Percentiles rank a stretch among this genome's conserved stretches.
phyloP scores from a whole-genome alignment of 92 coral and sea anemone species.

The Porites divaricata region DNA sequence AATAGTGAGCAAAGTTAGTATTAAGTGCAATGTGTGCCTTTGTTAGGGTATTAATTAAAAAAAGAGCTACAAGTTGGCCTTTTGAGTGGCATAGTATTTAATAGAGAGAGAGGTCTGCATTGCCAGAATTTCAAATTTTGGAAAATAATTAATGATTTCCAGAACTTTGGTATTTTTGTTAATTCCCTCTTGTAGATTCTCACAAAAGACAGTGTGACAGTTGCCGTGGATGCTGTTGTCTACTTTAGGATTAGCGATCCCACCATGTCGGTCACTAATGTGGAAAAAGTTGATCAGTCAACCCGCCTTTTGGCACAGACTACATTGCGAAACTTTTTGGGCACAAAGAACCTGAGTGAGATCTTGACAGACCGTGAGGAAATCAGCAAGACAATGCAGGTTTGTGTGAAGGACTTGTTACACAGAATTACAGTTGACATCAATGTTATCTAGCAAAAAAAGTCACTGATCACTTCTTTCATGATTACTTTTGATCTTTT shows the following conservation, averaged over 20 bases:
- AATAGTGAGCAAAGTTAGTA: no score
- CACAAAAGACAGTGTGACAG: slow-evolving; percentile 81
- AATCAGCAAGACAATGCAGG: slow-evolving; percentile 73
- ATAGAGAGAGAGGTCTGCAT: no score
- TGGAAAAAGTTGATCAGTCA: slow-evolving; percentile 74
- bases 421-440: no score
- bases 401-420: neutral
- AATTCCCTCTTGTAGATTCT: slow-evolving; percentile 40
- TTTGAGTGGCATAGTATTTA: no score
- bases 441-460: no score
- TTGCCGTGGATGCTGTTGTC: slow-evolving; percentile 82
- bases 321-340: slow-evolving; percentile 73
- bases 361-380: slow-evolving; percentile 76
- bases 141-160: no score
- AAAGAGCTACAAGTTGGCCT: no score
- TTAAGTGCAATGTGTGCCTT: no score
- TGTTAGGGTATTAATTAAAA: no score
- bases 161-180: neutral
- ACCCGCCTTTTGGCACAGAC: slow-evolving; percentile 82
- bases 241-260: slow-evolving; percentile 75
- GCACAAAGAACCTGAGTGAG: slow-evolving; percentile 72
- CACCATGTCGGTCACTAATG: slow-evolving; percentile 73
- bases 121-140: no score
- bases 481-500: no score
- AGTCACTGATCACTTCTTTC: no score